phyloP scores from a whole-genome alignment of 2,797 vertebrate species.

The Helostoma temminkii region DNA sequence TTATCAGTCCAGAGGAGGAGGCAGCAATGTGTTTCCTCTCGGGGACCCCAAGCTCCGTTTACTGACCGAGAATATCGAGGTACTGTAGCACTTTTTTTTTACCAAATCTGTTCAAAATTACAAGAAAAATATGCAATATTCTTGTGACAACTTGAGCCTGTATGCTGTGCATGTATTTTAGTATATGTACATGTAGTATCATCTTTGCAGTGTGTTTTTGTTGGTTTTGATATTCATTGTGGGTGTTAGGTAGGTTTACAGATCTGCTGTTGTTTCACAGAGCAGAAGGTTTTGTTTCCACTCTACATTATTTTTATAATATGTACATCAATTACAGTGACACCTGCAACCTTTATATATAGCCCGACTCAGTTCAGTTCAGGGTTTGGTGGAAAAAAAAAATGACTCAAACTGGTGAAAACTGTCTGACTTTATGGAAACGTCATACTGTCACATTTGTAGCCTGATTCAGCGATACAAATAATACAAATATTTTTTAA shows the following conservation, averaged over 20 bases:
- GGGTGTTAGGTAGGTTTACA: neutral
- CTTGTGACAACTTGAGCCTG: neutral
- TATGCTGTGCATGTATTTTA: neutral
- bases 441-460: neutral
- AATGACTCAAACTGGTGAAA: slow-evolving; percentile 23
- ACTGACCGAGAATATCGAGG: slow-evolving; percentile 47
- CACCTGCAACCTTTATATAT: neutral
- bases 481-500: too few species aligned
- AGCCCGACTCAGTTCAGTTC: neutral
- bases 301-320: neutral
- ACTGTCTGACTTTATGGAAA: neutral
- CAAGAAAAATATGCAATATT: neutral
- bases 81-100: slow-evolving; percentile 29
- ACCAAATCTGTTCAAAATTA: neutral
- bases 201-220: neutral
- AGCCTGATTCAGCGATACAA: too few species aligned
- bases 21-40: slow-evolving; percentile 36
- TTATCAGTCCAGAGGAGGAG: slow-evolving; percentile 27
- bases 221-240: neutral
- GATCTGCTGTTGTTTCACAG: neutral
- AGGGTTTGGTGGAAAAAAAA: slow-evolving; percentile 4
- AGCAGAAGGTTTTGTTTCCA: slow-evolving; percentile 1
- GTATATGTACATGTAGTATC: too few species aligned
- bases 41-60: neutral
- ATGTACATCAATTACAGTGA: neutral